A percentile compares a stretch with the other conserved stretches of the same genome.
These are phyloP conservation scores for Onychomys leucogaster DNA, from an alignment of 2,797 vertebrate genomes.

Conservation along the genomic window DNA sequence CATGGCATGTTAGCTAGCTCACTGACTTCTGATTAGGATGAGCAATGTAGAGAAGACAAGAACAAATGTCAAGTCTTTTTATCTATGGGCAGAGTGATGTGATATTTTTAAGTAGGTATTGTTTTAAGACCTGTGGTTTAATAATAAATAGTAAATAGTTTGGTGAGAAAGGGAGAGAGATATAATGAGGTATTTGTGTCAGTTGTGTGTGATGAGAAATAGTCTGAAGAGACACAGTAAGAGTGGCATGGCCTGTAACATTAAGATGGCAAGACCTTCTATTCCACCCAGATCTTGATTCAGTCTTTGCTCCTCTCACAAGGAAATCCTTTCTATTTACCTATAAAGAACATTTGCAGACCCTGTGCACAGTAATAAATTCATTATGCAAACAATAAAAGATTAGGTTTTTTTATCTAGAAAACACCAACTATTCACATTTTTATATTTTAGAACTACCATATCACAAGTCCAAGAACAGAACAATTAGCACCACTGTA, in stretches of 20 bases:
- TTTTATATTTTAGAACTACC: constrained; percentile 69
- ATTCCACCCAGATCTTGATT: constrained; percentile 22
- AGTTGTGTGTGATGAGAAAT: neutral
- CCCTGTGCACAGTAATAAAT: constrained; percentile 63
- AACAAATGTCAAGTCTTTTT: neutral
- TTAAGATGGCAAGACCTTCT: neutral
- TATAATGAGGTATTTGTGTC: neutral
- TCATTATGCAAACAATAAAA: constrained; percentile 57
- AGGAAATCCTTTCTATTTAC: neutral
- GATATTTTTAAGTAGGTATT: neutral
- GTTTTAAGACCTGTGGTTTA: neutral
- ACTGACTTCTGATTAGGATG: neutral
- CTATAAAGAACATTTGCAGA: constrained; percentile 51
- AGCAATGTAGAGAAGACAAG: neutral
- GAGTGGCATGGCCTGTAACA: neutral
- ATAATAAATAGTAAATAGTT: constrained; percentile 9
- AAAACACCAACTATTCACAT: constrained; percentile 43
- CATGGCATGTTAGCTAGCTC: neutral
- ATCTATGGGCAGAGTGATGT: neutral
- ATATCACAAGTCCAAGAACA: neutral
- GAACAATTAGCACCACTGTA: constrained; percentile 40
- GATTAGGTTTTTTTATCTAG: constrained; percentile 53
- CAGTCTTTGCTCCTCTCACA: constrained; percentile 32
- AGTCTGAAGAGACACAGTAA: neutral
- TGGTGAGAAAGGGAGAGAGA: neutral